These are phyloP conservation scores for Heliconius erato DNA, from an alignment of 2,888 invertebrate species.

Conservation along the genomic window DNA sequence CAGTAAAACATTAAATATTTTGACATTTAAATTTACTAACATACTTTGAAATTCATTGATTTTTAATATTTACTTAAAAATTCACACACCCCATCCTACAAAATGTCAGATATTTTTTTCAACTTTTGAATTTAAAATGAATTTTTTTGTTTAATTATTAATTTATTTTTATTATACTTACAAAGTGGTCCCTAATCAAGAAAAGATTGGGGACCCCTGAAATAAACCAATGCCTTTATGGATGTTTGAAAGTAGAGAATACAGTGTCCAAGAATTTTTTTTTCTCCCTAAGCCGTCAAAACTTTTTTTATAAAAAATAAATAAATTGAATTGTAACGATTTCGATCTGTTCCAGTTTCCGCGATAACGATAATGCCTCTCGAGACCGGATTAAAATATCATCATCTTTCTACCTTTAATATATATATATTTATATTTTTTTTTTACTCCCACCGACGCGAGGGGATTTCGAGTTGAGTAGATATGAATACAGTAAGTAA, in stretches of 20 bases:
- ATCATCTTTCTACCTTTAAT: slow-evolving; percentile 33
- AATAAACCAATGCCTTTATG: too few species aligned
- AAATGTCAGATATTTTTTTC: too few species aligned
- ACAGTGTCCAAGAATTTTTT: neutral
- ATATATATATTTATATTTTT: neutral
- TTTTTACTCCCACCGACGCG: slow-evolving; percentile 8
- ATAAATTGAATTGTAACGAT: neutral
- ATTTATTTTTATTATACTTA: too few species aligned
- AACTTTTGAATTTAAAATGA: too few species aligned
- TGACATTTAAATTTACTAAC: too few species aligned
- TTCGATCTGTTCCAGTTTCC: slow-evolving; percentile 12
- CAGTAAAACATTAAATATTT: too few species aligned
- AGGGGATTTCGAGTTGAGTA: slow-evolving; percentile 33
- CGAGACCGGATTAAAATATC: slow-evolving; percentile 31
- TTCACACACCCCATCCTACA: too few species aligned
- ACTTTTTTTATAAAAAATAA: slow-evolving; percentile 1
- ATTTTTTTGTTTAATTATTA: too few species aligned
- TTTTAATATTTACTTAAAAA: too few species aligned
- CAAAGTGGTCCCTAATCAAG: too few species aligned
- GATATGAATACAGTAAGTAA: slow-evolving; percentile 30
- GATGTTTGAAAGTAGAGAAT: neutral
- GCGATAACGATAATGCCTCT: slow-evolving; percentile 34
- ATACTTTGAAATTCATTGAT: too few species aligned
- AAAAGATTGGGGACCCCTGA: too few species aligned
- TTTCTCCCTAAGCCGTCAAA: neutral